These are phyloP conservation scores for Scolopax rusticola DNA, from an alignment of 2,797 vertebrate species.

Conservation along the genomic window DNA sequence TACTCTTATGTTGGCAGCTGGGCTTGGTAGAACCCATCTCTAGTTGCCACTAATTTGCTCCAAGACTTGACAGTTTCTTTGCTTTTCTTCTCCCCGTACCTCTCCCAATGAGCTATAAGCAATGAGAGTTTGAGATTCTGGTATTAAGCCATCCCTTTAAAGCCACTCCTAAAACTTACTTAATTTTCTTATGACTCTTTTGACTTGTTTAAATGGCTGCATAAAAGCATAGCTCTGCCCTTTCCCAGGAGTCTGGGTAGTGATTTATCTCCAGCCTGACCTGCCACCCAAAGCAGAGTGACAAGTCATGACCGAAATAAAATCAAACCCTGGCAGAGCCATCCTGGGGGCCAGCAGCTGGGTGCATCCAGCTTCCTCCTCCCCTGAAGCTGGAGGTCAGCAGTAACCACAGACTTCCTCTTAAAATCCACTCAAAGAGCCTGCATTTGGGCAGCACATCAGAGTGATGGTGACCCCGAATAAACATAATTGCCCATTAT, in stretches of 20 bases:
- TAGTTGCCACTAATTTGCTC: not conserved
- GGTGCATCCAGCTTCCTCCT: not conserved
- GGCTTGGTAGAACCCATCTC: not conserved
- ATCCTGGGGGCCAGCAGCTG: not conserved
- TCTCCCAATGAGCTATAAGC: not conserved
- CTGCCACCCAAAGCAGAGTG: not conserved
- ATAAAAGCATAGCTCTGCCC: not conserved
- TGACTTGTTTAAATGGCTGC: not conserved
- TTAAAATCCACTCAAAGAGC: not conserved
- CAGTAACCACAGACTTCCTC: not conserved
- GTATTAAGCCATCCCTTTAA: not conserved
- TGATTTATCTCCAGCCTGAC: not conserved
- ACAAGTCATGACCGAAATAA: not conserved
- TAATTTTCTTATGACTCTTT: not conserved
- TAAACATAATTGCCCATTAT: not conserved
- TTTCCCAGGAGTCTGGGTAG: not conserved
- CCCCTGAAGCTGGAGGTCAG: not conserved
- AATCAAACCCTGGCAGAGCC: not conserved
- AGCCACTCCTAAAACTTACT: not conserved
- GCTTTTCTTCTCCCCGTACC: not conserved
- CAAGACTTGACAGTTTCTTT: not conserved
- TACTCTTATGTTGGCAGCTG: not conserved
- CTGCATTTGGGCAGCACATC: accelerated
- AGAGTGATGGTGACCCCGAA: not conserved
- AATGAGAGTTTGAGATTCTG: not conserved